Base-by-base conservation (phyloP, 2,113 vertebrate genomes). In the Lampris incognitus region DNA sequence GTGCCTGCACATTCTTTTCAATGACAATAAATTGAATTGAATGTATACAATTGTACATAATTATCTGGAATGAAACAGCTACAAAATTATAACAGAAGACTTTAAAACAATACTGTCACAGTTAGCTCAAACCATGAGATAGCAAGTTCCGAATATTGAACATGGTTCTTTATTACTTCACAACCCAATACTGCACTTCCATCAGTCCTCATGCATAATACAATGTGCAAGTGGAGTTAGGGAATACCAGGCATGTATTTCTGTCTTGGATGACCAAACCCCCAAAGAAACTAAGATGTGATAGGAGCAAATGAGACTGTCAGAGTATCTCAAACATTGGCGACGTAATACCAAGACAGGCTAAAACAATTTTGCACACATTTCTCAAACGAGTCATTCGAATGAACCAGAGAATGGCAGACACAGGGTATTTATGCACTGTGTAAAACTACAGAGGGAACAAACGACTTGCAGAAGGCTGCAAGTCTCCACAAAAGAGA, bases 151-250 rank as follows among this genome's bases (percentile, higher is more conserved):
- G 66, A 36, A 37, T 11, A 51, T 3, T 50, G 49, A 59, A 69
- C 46, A 69, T 11, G 11, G 62, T 38, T 60, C 55, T 4, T 59
- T 38, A 48, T 65, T 46, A 49, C 46, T 51, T 42, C 64, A 59
- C 61, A 24, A 40, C 54, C 48, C 58, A 66, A 75, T 66, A 69
- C 70, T 81, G 65, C 69, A 69, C 56, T 80, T 67, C 57, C 49
- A 69, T 56, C 5, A 37, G 24, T 79, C 36, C 67, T 84, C 68
- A 86, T 90, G 51, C 39, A 86, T 86, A 65, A 91, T 86, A 69
- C 75, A 83, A 83, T 48, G 64, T 67, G 76, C 8, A 1, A 2
- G 38, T 39, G 54, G 24, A 42, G 10, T 52, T 4, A 61, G 48
- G 13, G 59, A 51, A 9, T 41, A 61, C 64, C 36, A 40, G 10